phyloP scores from a whole-genome alignment of 2,888 invertebrate genomes.

The Linnaemya vulpina region DNA sequence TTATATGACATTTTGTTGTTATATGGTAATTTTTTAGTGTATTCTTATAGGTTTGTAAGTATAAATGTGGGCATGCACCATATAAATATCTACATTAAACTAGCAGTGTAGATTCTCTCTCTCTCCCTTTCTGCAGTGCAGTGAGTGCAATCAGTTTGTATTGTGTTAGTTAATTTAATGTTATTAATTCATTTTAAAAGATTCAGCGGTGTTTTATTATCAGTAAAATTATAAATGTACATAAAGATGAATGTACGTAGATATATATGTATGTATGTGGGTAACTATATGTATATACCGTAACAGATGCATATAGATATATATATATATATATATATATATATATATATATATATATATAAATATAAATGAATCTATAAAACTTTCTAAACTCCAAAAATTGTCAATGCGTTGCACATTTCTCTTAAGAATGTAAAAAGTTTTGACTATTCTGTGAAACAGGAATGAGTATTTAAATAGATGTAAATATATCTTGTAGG shows the following conservation, averaged over 20 bases:
- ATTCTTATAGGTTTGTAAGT: too few species aligned
- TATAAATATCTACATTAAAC: not conserved
- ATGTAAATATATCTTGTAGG: too few species aligned
- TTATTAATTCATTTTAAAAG: not conserved
- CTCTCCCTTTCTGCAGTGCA: too few species aligned
- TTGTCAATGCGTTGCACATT: too few species aligned
- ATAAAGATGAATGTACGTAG: not conserved
- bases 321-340: not conserved
- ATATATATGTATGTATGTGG: not conserved
- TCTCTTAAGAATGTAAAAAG: too few species aligned
- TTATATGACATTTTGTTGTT: constrained; percentile 40
- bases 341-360: not conserved
- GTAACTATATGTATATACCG: too few species aligned
- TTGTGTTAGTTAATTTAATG: not conserved
- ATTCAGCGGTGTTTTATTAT: not conserved
- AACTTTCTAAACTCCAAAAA: too few species aligned
- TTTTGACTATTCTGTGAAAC: too few species aligned
- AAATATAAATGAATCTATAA: too few species aligned
- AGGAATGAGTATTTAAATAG: too few species aligned
- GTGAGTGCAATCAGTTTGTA: not conserved
- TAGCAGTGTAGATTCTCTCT: not conserved
- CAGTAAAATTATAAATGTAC: not conserved
- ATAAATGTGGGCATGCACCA: too few species aligned
- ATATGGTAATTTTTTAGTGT: constrained; percentile 19
- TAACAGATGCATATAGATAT: not conserved